These are phyloP conservation scores for Theristicus caerulescens DNA, from an alignment of 2,113 vertebrate species.

Conservation along the genomic window DNA sequence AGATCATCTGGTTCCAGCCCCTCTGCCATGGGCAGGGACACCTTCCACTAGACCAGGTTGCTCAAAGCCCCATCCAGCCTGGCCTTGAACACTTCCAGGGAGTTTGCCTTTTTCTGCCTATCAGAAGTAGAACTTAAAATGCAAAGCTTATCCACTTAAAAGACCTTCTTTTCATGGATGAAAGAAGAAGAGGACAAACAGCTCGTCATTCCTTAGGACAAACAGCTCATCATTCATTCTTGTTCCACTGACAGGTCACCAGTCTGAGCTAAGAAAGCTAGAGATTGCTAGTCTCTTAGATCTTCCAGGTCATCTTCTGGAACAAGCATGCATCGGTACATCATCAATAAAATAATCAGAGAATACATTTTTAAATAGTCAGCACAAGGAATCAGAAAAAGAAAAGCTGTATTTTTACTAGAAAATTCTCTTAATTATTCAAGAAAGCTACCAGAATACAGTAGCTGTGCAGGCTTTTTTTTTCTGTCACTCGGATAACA, in stretches of 20 bases:
- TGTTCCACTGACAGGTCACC: background rate
- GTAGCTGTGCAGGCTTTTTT: background rate
- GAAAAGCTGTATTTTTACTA: background rate
- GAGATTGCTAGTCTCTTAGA: background rate
- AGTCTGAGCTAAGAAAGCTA: background rate
- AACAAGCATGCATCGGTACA: background rate
- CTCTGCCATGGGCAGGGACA: too few relatives aligned
- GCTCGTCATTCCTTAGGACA: background rate
- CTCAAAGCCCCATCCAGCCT: too few relatives aligned
- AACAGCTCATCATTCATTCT: background rate
- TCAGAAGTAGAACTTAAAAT: background rate
- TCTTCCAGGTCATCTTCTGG: background rate
- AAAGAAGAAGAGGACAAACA: background rate
- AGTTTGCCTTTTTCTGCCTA: background rate
- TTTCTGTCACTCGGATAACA: background rate
- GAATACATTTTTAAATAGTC: background rate
- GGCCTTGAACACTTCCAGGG: too few relatives aligned
- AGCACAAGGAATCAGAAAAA: background rate
- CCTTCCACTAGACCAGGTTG: too few relatives aligned
- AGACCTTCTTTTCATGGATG: background rate
- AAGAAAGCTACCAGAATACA: background rate
- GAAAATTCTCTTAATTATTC: background rate
- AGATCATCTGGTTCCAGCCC: too few relatives aligned
- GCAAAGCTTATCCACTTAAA: background rate
- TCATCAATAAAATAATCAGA: background rate